These are phyloP conservation scores for Nipponia nippon DNA, from an alignment of 2,113 vertebrate species.

Conservation along the genomic window DNA sequence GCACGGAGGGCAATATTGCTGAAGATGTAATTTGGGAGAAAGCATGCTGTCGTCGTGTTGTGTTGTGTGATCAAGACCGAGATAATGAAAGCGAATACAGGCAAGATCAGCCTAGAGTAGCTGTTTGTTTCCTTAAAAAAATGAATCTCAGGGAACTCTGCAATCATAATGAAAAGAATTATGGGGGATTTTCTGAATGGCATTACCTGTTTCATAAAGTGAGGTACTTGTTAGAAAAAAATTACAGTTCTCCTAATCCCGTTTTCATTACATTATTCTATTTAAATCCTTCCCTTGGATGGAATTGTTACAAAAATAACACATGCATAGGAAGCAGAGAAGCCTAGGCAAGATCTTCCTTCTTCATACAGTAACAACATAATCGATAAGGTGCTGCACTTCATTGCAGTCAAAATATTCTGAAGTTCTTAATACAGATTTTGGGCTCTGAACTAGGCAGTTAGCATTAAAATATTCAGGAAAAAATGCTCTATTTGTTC, in stretches of 20 bases:
- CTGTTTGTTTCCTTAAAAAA: conserved; percentile 22
- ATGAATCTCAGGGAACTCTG: not conserved
- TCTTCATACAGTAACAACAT: not conserved
- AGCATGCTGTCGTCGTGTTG: not conserved
- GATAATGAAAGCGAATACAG: not conserved
- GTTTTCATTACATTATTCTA: not conserved
- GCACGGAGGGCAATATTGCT: not conserved
- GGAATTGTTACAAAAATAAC: not conserved
- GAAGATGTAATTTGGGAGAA: not conserved
- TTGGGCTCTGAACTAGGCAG: not conserved
- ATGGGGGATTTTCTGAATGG: conserved; percentile 46
- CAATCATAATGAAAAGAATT: conserved; percentile 45
- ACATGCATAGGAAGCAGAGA: not conserved
- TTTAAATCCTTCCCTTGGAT: not conserved
- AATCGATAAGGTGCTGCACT: not conserved
- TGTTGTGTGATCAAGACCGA: not conserved
- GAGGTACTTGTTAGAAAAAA: not conserved
- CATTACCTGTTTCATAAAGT: conserved; percentile 10
- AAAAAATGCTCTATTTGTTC: not conserved
- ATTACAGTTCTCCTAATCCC: not conserved
- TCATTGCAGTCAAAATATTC: conserved; percentile 33
- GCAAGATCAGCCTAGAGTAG: not conserved
- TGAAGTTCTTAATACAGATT: not conserved
- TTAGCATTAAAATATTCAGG: not conserved
- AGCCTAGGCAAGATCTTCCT: not conserved